Percentiles rank a stretch among this genome's conserved stretches.
phyloP scores from a whole-genome alignment of 1,140 invertebrate species.

The Caenorhabditis remanei region DNA sequence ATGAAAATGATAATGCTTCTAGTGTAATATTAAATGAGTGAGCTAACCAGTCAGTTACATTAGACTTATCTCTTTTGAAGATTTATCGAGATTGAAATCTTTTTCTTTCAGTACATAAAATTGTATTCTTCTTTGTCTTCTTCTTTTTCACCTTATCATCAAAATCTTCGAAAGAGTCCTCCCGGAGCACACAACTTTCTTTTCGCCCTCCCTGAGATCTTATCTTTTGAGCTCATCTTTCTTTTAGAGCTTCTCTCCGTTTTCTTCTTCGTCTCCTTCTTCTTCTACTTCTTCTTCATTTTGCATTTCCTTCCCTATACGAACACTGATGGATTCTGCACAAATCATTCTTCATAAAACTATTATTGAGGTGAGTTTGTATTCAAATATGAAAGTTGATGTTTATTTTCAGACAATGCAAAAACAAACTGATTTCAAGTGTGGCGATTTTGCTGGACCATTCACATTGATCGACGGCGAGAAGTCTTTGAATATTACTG shows the following conservation, averaged over 20 bases:
- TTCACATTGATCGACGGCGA: not conserved
- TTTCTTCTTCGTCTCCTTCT: not conserved
- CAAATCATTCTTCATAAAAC: not conserved
- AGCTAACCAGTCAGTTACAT: too few species aligned
- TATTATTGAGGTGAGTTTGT: not conserved
- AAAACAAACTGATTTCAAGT: constrained; percentile 4
- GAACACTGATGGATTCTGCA: constrained; percentile 16
- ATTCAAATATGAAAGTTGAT: not conserved
- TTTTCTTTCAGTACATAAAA: not conserved
- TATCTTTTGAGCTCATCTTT: constrained; percentile 49
- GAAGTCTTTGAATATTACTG: constrained; percentile 1
- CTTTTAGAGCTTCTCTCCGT: constrained; percentile 10
- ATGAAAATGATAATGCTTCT: too few species aligned
- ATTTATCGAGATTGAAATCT: not conserved
- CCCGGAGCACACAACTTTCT: constrained; percentile 33
- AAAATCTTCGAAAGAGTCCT: not conserved
- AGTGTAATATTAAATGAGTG: too few species aligned
- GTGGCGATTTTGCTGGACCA: constrained; percentile 1
- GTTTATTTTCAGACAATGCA: not conserved
- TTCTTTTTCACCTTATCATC: constrained; percentile 27
- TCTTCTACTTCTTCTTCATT: not conserved
- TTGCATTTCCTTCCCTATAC: not conserved
- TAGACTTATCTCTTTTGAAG: too few species aligned
- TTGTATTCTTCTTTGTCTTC: not conserved
- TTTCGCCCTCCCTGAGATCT: constrained; percentile 38